phyloP scores from a whole-genome alignment of 2,888 invertebrate species.

The Meta bourneti region DNA sequence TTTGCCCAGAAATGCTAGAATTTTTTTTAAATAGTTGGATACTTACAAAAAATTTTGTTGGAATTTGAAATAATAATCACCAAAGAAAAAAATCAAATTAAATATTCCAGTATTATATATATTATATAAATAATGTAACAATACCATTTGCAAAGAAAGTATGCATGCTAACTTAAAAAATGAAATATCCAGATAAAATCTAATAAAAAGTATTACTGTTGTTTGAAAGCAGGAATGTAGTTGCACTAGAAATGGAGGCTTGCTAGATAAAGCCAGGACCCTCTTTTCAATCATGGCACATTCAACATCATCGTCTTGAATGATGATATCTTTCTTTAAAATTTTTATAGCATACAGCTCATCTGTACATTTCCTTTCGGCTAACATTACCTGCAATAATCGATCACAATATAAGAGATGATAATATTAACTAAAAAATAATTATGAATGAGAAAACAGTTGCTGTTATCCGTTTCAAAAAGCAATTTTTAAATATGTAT shows the following conservation, averaged over 20 bases:
- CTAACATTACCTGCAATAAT: constrained; percentile 92
- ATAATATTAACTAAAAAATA: neutral
- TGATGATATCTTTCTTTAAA: constrained; percentile 99
- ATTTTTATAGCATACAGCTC: constrained; percentile 99
- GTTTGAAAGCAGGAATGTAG: constrained; percentile 99
- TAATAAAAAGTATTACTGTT: constrained; percentile 86
- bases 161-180: too few relatives aligned
- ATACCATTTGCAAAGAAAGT: neutral
- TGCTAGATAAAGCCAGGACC: constrained; percentile 94
- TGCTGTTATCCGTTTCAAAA: neutral
- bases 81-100: neutral
- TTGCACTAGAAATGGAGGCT: constrained; percentile 99
- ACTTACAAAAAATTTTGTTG: too few relatives aligned
- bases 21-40: too few relatives aligned
- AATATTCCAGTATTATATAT: neutral
- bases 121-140: neutral
- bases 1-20: too few relatives aligned
- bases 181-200: neutral
- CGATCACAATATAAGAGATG: neutral
- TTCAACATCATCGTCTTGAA: constrained; percentile 99
- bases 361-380: constrained; percentile 98
- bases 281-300: constrained; percentile 99
- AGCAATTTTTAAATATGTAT: neutral
- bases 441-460: neutral
- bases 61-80: neutral